Evolutionary conservation across 1,140 invertebrate species (phyloP).

Genomic region (Bombus balteatus): DNA sequence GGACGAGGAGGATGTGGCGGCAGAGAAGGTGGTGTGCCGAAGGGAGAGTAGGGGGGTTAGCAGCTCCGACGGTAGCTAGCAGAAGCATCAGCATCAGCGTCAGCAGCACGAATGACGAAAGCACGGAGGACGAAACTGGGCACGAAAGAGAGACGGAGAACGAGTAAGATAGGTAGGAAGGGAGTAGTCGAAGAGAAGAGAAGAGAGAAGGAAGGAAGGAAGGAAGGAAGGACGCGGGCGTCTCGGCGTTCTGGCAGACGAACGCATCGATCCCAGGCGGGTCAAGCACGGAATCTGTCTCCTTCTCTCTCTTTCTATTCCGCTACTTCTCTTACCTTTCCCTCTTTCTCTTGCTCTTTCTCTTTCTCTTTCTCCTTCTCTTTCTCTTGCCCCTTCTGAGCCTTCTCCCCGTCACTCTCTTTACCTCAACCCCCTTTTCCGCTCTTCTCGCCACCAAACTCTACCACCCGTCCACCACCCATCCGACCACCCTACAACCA

Average conservation of each 20-base stretch:
- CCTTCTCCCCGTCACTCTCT: slow-evolving; percentile 61
- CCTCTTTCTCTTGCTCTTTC: slow-evolving; percentile 42
- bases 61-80: slow-evolving; percentile 62
- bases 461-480: slow-evolving; percentile 49
- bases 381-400: slow-evolving; percentile 43
- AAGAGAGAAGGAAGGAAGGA: slow-evolving; percentile 57
- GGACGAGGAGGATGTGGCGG: slow-evolving; percentile 30
- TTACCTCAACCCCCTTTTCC: slow-evolving; percentile 40
- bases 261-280: slow-evolving; percentile 83
- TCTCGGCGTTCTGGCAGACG: slow-evolving; percentile 83
- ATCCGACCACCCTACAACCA: slow-evolving; percentile 33
- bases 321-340: slow-evolving; percentile 56
- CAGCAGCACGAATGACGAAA: slow-evolving; percentile 70
- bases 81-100: slow-evolving; percentile 66
- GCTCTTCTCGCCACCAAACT: slow-evolving; percentile 62
- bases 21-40: slow-evolving; percentile 21
- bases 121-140: slow-evolving; percentile 63
- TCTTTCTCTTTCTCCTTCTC: slow-evolving; percentile 35
- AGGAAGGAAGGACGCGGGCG: slow-evolving; percentile 78
- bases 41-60: slow-evolving; percentile 30
- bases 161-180: slow-evolving; percentile 52
- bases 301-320: slow-evolving; percentile 57
- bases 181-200: slow-evolving; percentile 46
- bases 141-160: slow-evolving; percentile 49
- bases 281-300: slow-evolving; percentile 81